Evolutionary conservation across 2,888 invertebrate genomes (phyloP), one percentile per base, ranked within the genome.

Genomic region (Steinernema hermaphroditum): DNA sequence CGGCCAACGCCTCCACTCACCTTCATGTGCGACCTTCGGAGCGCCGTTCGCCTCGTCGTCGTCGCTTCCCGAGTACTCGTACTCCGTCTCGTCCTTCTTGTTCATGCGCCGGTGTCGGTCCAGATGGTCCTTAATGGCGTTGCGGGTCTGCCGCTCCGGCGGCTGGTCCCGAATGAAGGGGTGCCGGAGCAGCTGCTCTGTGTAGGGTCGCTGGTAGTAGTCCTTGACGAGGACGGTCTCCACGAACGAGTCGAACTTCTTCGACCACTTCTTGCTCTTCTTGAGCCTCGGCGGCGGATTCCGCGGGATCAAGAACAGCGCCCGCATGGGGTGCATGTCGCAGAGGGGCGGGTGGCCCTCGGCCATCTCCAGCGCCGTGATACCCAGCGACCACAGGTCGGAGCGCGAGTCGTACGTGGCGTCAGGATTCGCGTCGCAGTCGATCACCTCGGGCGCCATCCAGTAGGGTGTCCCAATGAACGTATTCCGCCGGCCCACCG

Each of bases 401-500:
- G 89, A 90, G 87, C 89, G 85, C 22, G 83, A 96, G 89, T 99
- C 98, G 87, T 99, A 99, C 24, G 98, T 99, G 75, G 98, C 97
- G 88, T 98, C 97, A 68, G 96, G 95, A 89, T 98, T 98, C 89
- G 98, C 97, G 89, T 99, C 98, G 89, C 98, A 99, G 73, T 97
- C 98, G 87, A 98, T 98, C 68, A 97, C 97, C 90, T 97, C 97
- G 0, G 98, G 97, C 49, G 96, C 96, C 97, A 97, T 97, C 89
- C 89, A 89, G 78, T 89, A 89, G 32, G 89, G 89, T 68, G 89
- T 89, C 80, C 98, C 98, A 86, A 99, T 98, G 88, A 99, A 98
- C 62, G 96, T 99, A 89, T 98, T 99, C 86, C 98, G 91, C 84
- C 97, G 91, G 76, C 98, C 98, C 88, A 99, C 96, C 80, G 98